Evolutionary conservation across 2,888 invertebrate species (phyloP).

Genomic region (Ennomos quercinarius): DNA sequence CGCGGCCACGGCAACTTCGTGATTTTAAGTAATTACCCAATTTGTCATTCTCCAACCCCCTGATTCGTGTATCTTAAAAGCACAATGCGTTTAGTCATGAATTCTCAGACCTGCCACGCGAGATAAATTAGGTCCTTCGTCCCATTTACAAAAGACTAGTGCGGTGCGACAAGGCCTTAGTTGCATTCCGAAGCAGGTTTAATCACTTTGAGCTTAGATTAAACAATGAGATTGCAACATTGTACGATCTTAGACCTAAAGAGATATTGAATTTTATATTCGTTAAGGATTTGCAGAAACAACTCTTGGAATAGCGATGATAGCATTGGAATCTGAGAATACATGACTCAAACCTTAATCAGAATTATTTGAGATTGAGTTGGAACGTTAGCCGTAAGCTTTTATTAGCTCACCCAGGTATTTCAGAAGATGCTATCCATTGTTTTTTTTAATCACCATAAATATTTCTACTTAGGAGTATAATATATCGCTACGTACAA

Average conservation of each 20-base stretch:
- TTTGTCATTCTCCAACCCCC: slow-evolving; percentile 63
- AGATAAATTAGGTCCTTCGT: slow-evolving; percentile 68
- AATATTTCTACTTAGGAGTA: slow-evolving; percentile 11
- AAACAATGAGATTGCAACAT: slow-evolving; percentile 61
- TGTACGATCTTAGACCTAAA: slow-evolving; percentile 48
- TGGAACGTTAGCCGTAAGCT: too few species aligned
- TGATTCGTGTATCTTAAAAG: slow-evolving; percentile 38
- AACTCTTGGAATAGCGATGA: slow-evolving; percentile 21
- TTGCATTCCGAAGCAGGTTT: slow-evolving; percentile 69
- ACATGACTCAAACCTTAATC: neutral
- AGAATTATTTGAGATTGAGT: too few species aligned
- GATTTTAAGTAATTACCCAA: slow-evolving; percentile 64
- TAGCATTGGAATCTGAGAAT: slow-evolving; percentile 3
- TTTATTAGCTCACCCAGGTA: neutral
- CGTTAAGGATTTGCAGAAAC: slow-evolving; percentile 13
- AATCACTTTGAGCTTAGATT: slow-evolving; percentile 51
- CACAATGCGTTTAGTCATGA: slow-evolving; percentile 50
- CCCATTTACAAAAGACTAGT: slow-evolving; percentile 59
- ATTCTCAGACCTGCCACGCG: slow-evolving; percentile 68
- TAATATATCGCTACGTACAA: neutral
- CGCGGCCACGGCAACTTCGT: slow-evolving; percentile 25
- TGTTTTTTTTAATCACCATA: slow-evolving; percentile 17
- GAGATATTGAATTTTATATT: slow-evolving; percentile 20
- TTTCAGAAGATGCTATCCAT: slow-evolving; percentile 1
- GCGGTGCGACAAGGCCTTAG: slow-evolving; percentile 60